phyloP scores from a whole-genome alignment of 2,113 vertebrate species.

The Speoplatyrhinus poulsoni region DNA sequence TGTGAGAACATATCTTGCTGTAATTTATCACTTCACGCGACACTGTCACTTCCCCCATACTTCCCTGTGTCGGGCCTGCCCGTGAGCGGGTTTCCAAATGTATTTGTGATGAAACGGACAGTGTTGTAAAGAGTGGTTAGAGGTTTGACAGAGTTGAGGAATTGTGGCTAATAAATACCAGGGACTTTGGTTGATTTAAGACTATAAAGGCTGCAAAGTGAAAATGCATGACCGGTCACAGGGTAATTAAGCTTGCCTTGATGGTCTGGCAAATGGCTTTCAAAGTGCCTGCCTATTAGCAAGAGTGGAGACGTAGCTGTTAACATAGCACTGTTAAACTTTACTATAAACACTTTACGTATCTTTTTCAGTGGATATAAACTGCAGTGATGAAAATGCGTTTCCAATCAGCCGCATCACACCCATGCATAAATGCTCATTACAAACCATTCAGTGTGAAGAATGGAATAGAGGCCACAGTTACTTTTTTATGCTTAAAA shows the following conservation, averaged over 20 bases:
- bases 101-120: slow-evolving; percentile 27
- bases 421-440: slow-evolving; percentile 33
- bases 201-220: slow-evolving; percentile 19
- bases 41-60: slow-evolving; percentile 31
- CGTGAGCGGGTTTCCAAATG: slow-evolving; percentile 50
- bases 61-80: slow-evolving; percentile 16
- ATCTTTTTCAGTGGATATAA: background rate
- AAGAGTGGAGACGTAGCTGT: slow-evolving; percentile 30
- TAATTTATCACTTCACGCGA: slow-evolving; percentile 68
- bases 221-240: slow-evolving; percentile 51
- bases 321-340: slow-evolving; percentile 27
- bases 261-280: slow-evolving; percentile 36
- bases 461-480: slow-evolving; percentile 24
- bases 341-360: background rate
- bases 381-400: background rate
- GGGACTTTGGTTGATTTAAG: background rate
- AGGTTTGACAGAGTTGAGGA: background rate
- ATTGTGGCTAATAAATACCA: slow-evolving; percentile 16
- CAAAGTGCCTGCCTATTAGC: slow-evolving; percentile 38
- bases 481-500: slow-evolving; percentile 22
- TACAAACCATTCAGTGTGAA: slow-evolving; percentile 18
- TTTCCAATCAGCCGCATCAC: slow-evolving; percentile 30
- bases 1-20: slow-evolving; percentile 68
- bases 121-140: slow-evolving; percentile 2
- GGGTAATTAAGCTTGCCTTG: slow-evolving; percentile 51